Evolutionary conservation across 2,113 vertebrate species (phyloP).

Genomic region (Notarius quadriscutis): DNA sequence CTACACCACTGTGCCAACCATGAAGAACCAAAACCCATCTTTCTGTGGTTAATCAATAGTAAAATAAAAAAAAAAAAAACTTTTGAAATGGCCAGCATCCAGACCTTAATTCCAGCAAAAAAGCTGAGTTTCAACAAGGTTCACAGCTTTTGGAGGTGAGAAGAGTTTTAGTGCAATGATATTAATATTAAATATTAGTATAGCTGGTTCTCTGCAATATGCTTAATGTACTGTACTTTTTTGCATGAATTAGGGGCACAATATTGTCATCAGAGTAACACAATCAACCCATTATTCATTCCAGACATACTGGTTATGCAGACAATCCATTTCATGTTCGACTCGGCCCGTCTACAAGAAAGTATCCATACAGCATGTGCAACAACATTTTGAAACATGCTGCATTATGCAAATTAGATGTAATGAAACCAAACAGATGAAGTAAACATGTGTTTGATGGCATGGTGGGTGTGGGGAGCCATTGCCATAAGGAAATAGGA

Average conservation of each 20-base stretch:
- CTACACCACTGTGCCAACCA: too few species aligned
- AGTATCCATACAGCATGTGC: background rate
- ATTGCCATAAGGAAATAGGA: slow-evolving; percentile 5
- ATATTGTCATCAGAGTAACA: background rate
- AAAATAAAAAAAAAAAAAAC: background rate
- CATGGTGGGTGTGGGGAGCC: background rate
- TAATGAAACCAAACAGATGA: background rate
- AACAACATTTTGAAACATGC: background rate
- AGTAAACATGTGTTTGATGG: background rate
- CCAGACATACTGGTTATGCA: background rate
- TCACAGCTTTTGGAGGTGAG: background rate
- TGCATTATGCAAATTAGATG: background rate
- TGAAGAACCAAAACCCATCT: background rate
- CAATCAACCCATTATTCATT: background rate
- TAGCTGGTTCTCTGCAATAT: background rate
- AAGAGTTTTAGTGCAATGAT: too few species aligned
- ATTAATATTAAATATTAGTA: too few species aligned
- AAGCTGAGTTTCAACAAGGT: background rate
- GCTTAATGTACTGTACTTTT: background rate
- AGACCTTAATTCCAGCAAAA: background rate
- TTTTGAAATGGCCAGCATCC: background rate
- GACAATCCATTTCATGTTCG: background rate
- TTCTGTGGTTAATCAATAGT: background rate
- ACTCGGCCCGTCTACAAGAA: background rate
- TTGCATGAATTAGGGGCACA: background rate